A percentile compares a stretch with the other conserved stretches of the same genome.
Conservation (phyloP, 1,140 invertebrate genomes). For the Bicyclus anynana region DNA sequence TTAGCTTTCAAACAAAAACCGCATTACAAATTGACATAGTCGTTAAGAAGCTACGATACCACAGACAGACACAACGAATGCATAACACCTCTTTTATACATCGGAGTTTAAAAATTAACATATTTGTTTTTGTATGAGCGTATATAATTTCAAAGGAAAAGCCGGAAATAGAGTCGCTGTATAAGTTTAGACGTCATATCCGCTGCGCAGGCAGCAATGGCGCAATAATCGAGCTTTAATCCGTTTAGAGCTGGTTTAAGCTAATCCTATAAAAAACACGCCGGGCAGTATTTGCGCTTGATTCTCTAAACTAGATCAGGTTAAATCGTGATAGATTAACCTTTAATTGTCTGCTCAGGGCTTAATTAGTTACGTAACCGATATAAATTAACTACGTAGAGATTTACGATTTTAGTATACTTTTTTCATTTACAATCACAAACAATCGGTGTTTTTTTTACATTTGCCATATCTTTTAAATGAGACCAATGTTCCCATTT, state of each 20-base stretch:
- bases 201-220: neutral
- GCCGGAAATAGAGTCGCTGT: neutral
- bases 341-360: neutral
- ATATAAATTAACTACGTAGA: no score
- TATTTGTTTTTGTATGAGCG: neutral
- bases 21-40: no score
- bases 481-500: no score
- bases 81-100: no score
- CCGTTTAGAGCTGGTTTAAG: neutral
- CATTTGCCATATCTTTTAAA: no score
- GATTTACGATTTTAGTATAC: no score
- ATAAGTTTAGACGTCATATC: neutral
- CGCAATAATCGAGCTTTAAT: neutral
- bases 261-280: neutral
- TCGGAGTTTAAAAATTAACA: no score
- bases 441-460: no score
- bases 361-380: neutral
- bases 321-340: neutral
- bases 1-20: no score
- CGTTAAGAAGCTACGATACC: no score
- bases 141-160: neutral
- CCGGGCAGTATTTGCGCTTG: neutral
- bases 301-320: neutral
- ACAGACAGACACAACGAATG: no score
- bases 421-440: no score